Base-by-base conservation (phyloP, 64 coral and sea anemone genomes). In the Montipora sp. region DNA sequence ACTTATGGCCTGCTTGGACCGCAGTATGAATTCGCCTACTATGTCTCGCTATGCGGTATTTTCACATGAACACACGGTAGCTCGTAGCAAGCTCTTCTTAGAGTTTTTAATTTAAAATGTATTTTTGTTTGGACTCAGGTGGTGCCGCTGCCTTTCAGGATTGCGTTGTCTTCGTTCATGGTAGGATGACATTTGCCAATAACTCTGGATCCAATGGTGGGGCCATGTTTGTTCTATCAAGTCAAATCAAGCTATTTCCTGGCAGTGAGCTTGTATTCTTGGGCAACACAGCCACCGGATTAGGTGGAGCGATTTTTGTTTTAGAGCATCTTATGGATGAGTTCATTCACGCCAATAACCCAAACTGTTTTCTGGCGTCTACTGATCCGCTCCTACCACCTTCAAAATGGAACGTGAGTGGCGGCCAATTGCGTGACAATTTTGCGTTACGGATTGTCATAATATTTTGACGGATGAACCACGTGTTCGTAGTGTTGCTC, bases 391-490 rank as follows among this genome's bases (percentile, higher is more conserved):
- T 57, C 7, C 36, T 49, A 8, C 95, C 92, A 19, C 95, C 95
- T 16, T 97, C 95, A 27, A 85, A 94, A 81, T 97, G 95, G 95
- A 89, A 97, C 89, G 95, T 97, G 84, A 23, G 49, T 47, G 13
- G 10, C 51, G 51, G 10, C 51, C 6, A 0, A 10, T 55, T 55
- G 51, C 51, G 10, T 55, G 51, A 55, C 51, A 10, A 7, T 10
- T 0, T 55, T 55, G 51, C 51, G 51, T 55, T 5, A 55, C 51
- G 2, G 5, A 55, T 55, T 55, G 5, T 10, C 51, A 7, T 7
- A 7, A 55, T 55, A 55, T 55, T 10, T 7, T 5, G 51, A 1
- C 51, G 51, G 5, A 55, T 55, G 6, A 55, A 55, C 51, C 5
- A 5, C 51, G 51, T 55, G 6, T 7, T 55, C 51, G 36, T 36